Base-by-base conservation (phyloP, 2,797 vertebrate species). In the Cetoscarus ocellatus region DNA sequence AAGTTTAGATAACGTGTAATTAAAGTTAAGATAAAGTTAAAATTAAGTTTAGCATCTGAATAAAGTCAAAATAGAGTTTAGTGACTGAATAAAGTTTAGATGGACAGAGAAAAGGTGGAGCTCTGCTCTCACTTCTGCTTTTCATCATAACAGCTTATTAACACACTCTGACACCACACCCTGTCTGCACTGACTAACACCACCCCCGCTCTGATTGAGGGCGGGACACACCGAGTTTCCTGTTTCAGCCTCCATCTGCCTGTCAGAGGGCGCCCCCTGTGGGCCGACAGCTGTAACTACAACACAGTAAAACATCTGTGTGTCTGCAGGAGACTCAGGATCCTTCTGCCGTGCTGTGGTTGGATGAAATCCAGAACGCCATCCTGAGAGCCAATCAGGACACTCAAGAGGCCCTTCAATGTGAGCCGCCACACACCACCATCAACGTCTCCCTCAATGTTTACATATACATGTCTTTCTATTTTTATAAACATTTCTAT, bases 291-390 rank as follows among this genome's bases (percentile, higher is more conserved):
- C 35, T 44, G 8, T 10, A 49, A 84, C 77, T 87, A 12, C 84
- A 75, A 34, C 45, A 14, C 14, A n/a, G 12, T 7, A 17, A 8
- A 47, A n/a, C 15, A 47, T 17, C 45, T 47, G 15, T 36, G 19
- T 48, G n/a, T 49, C 48, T 12, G 9, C 84, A 99, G 98, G 98
- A 99, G 87, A 98, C 96, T 0, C 95, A 89, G 79, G 98, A 99
- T 79, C 96, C 98, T 10, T 99, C 98, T 34, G 98, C 97, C 61
- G 98, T 98, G 45, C 91, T 99, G 39, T 99, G 98, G 98, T 78
- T 99, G 86, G 98, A 99, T 92, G 98, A 99, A 93, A 99, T 99
- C 89, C 98, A 99, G 81, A 95, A 96, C 56, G 96, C 96, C 6
- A 91, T 99, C 79, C 88, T 95, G 38, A 95, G 85, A 72, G 95